Conservation (phyloP, 53 echinoderm and acorn worm genomes). For the Antedon mediterranea region DNA sequence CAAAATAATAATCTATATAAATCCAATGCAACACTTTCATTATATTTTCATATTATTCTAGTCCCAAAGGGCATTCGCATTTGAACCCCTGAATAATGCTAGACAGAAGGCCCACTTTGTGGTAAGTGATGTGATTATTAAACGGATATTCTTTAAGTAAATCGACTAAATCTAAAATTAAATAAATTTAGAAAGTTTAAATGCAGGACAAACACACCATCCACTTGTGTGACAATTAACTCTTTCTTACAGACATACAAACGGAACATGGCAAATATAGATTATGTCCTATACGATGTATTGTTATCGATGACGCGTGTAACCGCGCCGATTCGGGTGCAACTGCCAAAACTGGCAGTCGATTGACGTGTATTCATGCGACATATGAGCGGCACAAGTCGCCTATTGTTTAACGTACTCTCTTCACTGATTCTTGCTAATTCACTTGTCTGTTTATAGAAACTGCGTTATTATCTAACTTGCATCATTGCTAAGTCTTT, state of each 20-base stretch:
- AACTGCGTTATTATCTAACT: not conserved
- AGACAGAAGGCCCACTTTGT: too few species aligned
- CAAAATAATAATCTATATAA: too few species aligned
- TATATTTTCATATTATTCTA: too few species aligned
- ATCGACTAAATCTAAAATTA: too few species aligned
- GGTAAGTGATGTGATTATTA: too few species aligned
- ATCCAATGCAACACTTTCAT: too few species aligned
- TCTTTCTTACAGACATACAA: not conserved
- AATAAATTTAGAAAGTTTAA: not conserved
- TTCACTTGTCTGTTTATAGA: not conserved
- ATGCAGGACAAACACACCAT: not conserved
- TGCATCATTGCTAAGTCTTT: not conserved
- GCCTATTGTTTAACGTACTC: not conserved
- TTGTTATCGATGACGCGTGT: not conserved
- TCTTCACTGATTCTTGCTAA: not conserved
- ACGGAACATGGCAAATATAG: not conserved
- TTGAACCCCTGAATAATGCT: too few species aligned
- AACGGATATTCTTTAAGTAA: too few species aligned
- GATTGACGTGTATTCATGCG: not conserved
- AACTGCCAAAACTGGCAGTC: not conserved
- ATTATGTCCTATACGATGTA: not conserved
- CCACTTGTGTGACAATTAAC: not conserved
- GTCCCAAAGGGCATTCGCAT: too few species aligned
- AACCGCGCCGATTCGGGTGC: not conserved
- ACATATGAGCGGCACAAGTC: not conserved